phyloP scores from a whole-genome alignment of 2,888 invertebrate species.

The Cyclophora punctaria region DNA sequence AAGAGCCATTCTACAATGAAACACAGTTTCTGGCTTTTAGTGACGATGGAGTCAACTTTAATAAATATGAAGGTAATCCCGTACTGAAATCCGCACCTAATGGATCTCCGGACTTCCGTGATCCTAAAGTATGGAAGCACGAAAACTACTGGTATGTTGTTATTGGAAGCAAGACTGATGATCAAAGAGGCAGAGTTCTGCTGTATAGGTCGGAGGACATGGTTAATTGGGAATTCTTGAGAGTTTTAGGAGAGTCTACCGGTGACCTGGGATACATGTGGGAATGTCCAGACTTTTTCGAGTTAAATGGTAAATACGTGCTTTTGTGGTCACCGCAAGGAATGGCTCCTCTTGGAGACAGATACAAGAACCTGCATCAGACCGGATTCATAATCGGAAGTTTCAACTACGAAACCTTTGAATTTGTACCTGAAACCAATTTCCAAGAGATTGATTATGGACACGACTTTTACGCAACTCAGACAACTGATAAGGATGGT shows the following conservation, averaged over 20 bases:
- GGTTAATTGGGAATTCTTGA: slow-evolving; percentile 52
- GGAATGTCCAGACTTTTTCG: slow-evolving; percentile 73
- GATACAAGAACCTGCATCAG: slow-evolving; percentile 54
- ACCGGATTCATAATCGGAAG: slow-evolving; percentile 63
- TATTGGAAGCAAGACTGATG: slow-evolving; percentile 52
- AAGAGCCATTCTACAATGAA: slow-evolving; percentile 44
- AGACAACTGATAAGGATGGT: slow-evolving; percentile 50
- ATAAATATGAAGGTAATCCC: slow-evolving; percentile 58
- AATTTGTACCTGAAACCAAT: slow-evolving; percentile 44
- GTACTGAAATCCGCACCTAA: slow-evolving; percentile 48
- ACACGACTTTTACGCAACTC: slow-evolving; percentile 67
- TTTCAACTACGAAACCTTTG: slow-evolving; percentile 55
- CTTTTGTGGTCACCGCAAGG: slow-evolving; percentile 66
- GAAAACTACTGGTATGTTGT: slow-evolving; percentile 58
- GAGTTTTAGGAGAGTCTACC: slow-evolving; percentile 49
- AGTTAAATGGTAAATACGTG: slow-evolving; percentile 55
- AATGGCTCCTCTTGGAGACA: slow-evolving; percentile 48
- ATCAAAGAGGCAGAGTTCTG: slow-evolving; percentile 47
- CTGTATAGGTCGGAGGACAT: slow-evolving; percentile 59
- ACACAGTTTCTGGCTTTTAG: slow-evolving; percentile 59
- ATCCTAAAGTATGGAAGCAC: slow-evolving; percentile 65
- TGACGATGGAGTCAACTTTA: slow-evolving; percentile 53
- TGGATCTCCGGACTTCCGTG: slow-evolving; percentile 60
- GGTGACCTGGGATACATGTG: slow-evolving; percentile 63
- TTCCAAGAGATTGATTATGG: slow-evolving; percentile 66